Evolutionary conservation across 1,140 invertebrate genomes (phyloP), one percentile per base, ranked within the genome.

Genomic region (Cydia fagiglandana): DNA sequence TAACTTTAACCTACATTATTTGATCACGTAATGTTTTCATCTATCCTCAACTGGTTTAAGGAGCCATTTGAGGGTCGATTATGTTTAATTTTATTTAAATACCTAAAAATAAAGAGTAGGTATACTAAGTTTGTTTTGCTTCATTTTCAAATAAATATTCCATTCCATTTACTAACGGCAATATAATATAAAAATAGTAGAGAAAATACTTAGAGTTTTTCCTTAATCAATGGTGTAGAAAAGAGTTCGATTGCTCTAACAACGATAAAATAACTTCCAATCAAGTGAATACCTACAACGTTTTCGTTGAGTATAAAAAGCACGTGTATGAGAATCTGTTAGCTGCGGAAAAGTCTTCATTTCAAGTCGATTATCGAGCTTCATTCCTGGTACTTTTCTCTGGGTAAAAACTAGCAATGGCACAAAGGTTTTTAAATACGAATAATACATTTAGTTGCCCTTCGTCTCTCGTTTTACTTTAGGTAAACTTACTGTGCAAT

Each of bases 361-460:
- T 61, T n/a, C n/a, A 61, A 61, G 20, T 61, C 20, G 56, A 61
- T 61, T 61, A 61, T 61, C 56, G 56, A 61, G 56, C 20, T 61
- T 61, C 9, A 61, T 12, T 61, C n/a, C 7, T 24, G 20, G 3
- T 12, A 61, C 56, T 24, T 24, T 61, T 24, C 20, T 61, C 10
- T 10, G 17, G 6, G 56, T 24, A 61, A 61, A 61, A 61, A 61
- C 6, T 61, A 61, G 20, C 17, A 24, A 61, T 61, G 17, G 53
- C 45, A 9, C n/a, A 13, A 7, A 56, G 3, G 53, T 56, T 56
- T 61, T 10, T 61, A 61, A 12, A 10, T 24, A 10, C 7, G 10
- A 61, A 24, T 12, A 61, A 24, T 7, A 53, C 17, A 4, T n/a
- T 4, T 15, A 53, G 50, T 3, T 17, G 50, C 50, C 2, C 5